phyloP scores from a whole-genome alignment of 2,797 vertebrate species.

The Liparis tanakae region DNA sequence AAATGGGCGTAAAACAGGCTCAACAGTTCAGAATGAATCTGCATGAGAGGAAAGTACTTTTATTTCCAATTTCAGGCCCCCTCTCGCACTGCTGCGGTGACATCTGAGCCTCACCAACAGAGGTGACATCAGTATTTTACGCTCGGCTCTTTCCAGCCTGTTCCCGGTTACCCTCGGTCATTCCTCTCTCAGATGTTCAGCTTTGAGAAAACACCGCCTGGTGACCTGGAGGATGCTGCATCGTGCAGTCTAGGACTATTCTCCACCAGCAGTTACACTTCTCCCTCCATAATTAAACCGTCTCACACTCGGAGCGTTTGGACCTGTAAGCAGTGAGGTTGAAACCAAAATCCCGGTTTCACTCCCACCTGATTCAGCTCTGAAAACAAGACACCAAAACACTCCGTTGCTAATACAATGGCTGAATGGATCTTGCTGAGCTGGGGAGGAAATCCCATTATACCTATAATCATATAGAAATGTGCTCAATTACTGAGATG shows the following conservation, averaged over 20 bases:
- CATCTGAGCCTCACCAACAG: conserved; percentile 54
- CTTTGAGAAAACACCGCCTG: conserved; percentile 50
- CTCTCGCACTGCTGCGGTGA: conserved; percentile 36
- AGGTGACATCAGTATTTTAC: conserved; percentile 50
- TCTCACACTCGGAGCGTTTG: conserved; percentile 51
- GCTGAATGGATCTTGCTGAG: conserved; percentile 33
- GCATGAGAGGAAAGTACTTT: conserved; percentile 36
- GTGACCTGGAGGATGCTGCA: conserved; percentile 22
- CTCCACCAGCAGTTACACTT: conserved; percentile 30
- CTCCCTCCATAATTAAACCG: conserved; percentile 61
- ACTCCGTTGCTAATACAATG: conserved; percentile 2
- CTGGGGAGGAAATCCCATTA: conserved; percentile 20
- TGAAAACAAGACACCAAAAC: conserved; percentile 32
- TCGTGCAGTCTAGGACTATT: conserved; percentile 23
- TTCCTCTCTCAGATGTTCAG: conserved; percentile 39
- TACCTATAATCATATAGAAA: conserved; percentile 52
- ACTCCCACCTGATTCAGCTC: conserved; percentile 35
- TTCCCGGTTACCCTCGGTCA: conserved; percentile 18
- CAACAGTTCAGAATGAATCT: conserved; percentile 38
- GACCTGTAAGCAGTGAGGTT: conserved; percentile 38
- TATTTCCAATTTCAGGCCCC: conserved; percentile 41
- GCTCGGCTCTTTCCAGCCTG: conserved; percentile 48
- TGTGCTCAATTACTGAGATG: conserved; percentile 20
- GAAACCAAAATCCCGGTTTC: conserved; percentile 36
- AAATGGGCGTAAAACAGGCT: conserved; percentile 27